A percentile compares a stretch with the other conserved stretches of the same genome.
Conservation (phyloP, 2,888 invertebrate genomes). For the Synergus gifuensis region DNA sequence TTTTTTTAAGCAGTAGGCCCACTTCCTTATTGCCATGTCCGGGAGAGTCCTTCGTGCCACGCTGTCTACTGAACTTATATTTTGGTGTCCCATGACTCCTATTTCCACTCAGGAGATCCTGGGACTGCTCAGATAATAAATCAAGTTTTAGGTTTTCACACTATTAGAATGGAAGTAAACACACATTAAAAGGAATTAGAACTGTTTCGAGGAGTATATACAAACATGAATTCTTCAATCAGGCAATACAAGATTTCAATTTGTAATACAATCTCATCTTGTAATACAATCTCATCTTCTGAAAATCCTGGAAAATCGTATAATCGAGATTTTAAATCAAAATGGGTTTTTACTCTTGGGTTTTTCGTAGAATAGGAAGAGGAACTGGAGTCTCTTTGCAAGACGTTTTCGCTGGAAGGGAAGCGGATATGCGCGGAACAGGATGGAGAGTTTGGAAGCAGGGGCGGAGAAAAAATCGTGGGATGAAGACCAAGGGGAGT, state of each 20-base stretch:
- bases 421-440: conserved; percentile 35
- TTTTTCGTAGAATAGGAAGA: conserved; percentile 33
- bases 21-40: conserved; percentile 75
- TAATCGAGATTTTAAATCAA: conserved; percentile 2
- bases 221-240: neutral
- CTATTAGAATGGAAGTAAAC: conserved; percentile 27
- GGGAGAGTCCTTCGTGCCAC: conserved; percentile 56
- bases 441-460: neutral
- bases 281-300: neutral
- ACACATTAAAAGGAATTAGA: neutral
- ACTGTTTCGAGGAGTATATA: neutral
- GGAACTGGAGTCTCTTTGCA: conserved; percentile 27
- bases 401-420: conserved; percentile 31
- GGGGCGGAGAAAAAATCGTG: conserved; percentile 27
- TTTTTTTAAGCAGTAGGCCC: conserved; percentile 76
- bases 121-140: conserved; percentile 14
- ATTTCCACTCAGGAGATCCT: neutral
- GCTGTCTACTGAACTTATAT: conserved; percentile 57
- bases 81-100: conserved; percentile 49
- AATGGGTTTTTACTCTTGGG: neutral
- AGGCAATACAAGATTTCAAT: neutral
- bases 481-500: conserved; percentile 40
- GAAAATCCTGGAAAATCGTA: conserved; percentile 4
- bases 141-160: conserved; percentile 25
- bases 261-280: neutral